A percentile compares a stretch with the other conserved stretches of the same genome.
These are phyloP conservation scores for Tethya wilhelma DNA, from an alignment of 37 sponge, comb jelly and placozoan species.

Conservation along the genomic window DNA sequence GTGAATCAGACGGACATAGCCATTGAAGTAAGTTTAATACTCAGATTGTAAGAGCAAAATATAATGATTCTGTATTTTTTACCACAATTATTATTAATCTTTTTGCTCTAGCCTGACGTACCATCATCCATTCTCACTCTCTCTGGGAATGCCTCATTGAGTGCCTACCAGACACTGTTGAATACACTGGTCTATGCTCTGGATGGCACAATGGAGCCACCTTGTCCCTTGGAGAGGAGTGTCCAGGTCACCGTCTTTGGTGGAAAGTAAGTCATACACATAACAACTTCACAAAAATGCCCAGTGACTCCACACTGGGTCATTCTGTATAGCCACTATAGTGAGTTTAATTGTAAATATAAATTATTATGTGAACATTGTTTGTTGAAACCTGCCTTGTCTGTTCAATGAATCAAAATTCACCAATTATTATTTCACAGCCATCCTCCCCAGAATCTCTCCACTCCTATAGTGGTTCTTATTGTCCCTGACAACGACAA, in stretches of 20 bases:
- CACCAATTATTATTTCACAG: background rate
- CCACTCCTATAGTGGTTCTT: constrained; percentile 2
- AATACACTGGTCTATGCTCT: background rate
- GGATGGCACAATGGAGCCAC: background rate
- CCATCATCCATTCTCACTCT: background rate
- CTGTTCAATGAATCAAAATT: background rate
- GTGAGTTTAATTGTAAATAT: background rate
- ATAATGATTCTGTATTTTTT: too few species aligned
- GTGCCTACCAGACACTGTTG: constrained; percentile 11
- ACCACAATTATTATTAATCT: too few species aligned
- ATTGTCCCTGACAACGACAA: constrained; percentile 16
- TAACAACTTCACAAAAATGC: too few species aligned
- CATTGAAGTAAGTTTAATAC: too few species aligned
- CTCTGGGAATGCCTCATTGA: background rate
- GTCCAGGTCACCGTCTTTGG: constrained; percentile 26
- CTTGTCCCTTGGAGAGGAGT: constrained; percentile 35
- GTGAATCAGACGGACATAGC: too few species aligned
- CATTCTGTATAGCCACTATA: too few species aligned
- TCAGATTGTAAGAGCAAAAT: too few species aligned
- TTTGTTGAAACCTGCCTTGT: background rate
- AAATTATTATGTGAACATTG: too few species aligned
- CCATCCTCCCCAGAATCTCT: constrained; percentile 20
- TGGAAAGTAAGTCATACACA: constrained; percentile 38
- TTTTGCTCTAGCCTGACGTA: too few species aligned
- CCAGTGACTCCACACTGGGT: too few species aligned